These are phyloP conservation scores for Artibeus lituratus DNA, from an alignment of 2,797 vertebrate species.

Conservation along the genomic window DNA sequence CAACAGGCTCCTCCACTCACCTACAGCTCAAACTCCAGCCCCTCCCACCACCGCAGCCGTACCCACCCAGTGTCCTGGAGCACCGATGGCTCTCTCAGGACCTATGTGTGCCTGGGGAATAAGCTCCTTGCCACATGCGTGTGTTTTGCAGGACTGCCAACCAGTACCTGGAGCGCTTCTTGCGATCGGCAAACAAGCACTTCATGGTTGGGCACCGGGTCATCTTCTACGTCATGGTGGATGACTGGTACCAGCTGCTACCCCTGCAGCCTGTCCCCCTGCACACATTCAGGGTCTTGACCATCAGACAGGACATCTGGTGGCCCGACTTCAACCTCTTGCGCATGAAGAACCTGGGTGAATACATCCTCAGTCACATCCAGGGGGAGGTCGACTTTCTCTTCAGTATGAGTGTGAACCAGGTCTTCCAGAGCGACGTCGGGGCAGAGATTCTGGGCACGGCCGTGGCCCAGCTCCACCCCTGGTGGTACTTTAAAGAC, in stretches of 20 bases:
- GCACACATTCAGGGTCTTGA: neutral
- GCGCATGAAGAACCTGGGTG: slow-evolving; percentile 24
- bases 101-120: neutral
- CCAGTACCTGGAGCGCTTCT: slow-evolving; percentile 8
- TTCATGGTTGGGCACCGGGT: slow-evolving; percentile 61
- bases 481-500: slow-evolving; percentile 57
- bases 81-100: accelerated
- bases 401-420: slow-evolving; percentile 52
- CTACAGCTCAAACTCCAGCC: too few species aligned
- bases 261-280: accelerated
- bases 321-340: neutral
- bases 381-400: slow-evolving; percentile 55
- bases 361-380: neutral
- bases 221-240: slow-evolving; percentile 50
- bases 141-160: neutral
- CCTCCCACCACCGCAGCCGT: accelerated
- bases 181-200: neutral
- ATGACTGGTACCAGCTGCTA: neutral
- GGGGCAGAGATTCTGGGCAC: slow-evolving; percentile 59
- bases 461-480: slow-evolving; percentile 53
- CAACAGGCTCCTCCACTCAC: accelerated
- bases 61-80: accelerated
- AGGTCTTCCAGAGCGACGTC: neutral
- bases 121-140: accelerated
- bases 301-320: accelerated